phyloP scores from a whole-genome alignment of 2,888 invertebrate species.

The Scaptomyza flava region DNA sequence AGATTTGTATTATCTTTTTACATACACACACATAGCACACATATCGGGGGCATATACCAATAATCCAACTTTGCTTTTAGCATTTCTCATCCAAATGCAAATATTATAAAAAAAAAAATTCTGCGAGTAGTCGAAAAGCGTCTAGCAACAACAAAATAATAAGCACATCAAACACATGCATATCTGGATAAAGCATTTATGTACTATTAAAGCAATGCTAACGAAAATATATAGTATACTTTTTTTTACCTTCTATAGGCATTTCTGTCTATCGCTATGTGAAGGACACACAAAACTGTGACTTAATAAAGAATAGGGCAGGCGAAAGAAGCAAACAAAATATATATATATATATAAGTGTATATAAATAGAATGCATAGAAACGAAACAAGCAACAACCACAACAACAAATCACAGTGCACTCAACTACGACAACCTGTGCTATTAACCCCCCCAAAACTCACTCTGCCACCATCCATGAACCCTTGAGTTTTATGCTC shows the following conservation, averaged over 20 bases:
- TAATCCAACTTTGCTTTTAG: slow-evolving; percentile 72
- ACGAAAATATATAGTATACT: not conserved
- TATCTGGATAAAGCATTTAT: slow-evolving; percentile 28
- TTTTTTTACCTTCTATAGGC: not conserved
- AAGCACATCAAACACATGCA: slow-evolving; percentile 28
- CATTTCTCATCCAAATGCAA: slow-evolving; percentile 42
- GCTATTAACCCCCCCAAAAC: not conserved
- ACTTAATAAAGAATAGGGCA: slow-evolving; percentile 35
- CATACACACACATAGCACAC: slow-evolving; percentile 21
- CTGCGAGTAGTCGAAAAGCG: slow-evolving; percentile 19
- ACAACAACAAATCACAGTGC: slow-evolving; percentile 47
- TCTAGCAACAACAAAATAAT: slow-evolving; percentile 2
- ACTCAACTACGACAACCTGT: slow-evolving; percentile 41
- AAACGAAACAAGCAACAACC: slow-evolving; percentile 5
- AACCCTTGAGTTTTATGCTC: slow-evolving; percentile 58
- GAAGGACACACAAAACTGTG: slow-evolving; percentile 20
- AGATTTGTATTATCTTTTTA: slow-evolving; percentile 58
- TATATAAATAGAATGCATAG: not conserved
- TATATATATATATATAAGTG: too few relatives aligned
- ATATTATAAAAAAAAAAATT: slow-evolving; percentile 9
- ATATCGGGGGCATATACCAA: slow-evolving; percentile 32
- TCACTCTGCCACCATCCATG: not conserved
- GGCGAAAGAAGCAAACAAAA: not conserved
- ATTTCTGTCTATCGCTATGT: slow-evolving; percentile 1
- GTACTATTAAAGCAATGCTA: slow-evolving; percentile 10